Evolutionary conservation across 2,797 vertebrate species (phyloP), one percentile per base, ranked within the genome.

Genomic region (Harpagifer antarcticus): DNA sequence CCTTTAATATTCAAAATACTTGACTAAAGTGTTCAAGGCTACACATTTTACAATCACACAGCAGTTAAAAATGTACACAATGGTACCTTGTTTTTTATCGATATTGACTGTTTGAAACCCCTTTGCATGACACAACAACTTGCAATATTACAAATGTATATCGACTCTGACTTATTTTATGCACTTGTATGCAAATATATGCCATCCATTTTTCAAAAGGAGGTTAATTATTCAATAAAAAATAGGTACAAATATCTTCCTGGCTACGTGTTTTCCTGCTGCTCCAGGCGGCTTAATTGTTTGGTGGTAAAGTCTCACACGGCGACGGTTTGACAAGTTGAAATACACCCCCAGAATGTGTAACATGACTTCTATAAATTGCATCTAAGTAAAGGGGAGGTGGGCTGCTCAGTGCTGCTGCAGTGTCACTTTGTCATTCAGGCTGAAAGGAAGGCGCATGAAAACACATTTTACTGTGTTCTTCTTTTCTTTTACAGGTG

Each of bases 1-100:
- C 33, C 65, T 68, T 74, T 56, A 45, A 64, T 55, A 68, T 19
- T 10, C 11, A 69, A 66, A 82, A 57, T 0, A n/a, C 5, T 71
- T 10, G 17, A 58, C 13, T 40, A 10, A 67, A 57, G 11, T 37
- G 47, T 31, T 64, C 15, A 45, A 2, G 20, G 33, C 16, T 62
- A 12, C 40, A 58, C 20, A 58, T 3, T 53, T 49, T 5, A 43
- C 7, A 72, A 64, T 45, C 43, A 45, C 15, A 58, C 4, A 49
- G 7, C 10, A 66, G 23, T 27, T 12, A 19, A 16, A 5, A 52
- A 20, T 37, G 23, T 27, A 58, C 14, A 19, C 47, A 1, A 44
- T 19, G 5, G 23, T 1, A n/a, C 3, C 9, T 27, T 3, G 0
- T 23, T 23, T 54, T 59, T 49, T 8, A 37, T 11, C n/a, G 27